Evolutionary conservation across 2,888 invertebrate species (phyloP), one percentile per base, ranked within the genome.

Genomic region (Tipula lateralis): DNA sequence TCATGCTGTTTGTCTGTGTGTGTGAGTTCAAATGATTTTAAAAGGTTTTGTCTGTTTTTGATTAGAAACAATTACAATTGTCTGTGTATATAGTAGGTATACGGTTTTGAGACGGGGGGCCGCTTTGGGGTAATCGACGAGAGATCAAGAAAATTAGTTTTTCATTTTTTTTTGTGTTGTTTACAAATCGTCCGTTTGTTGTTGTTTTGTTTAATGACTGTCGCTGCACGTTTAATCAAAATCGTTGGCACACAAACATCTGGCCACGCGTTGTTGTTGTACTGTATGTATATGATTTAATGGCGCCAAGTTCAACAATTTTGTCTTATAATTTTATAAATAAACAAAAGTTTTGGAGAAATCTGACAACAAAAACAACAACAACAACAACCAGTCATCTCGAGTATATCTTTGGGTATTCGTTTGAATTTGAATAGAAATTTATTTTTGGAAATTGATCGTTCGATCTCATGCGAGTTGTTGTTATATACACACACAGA

Each of bases 391-490:
- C 34, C 12, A 16, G 44, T 16, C 16, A 5, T 50, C 44, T 50
- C 44, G n/a, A n/a, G n/a, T n/a, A n/a, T 19, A 50, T n/a, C n/a
- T n/a, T n/a, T 36, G 32, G 32, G 6, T 39, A 50, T 50, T 50
- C 44, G n/a, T 50, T 50, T 50, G 44, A 50, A 50, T 66, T 24
- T 66, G 9, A 24, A 24, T 66, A 66, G 7, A 24, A 66, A 66
- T 66, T 66, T 66, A 66, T 66, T 66, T 66, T 66, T 66, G 66
- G 66, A 66, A 66, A 66, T 66, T 24, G 66, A 66, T 66, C 66
- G 24, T 66, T 24, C 24, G 66, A 66, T 66, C 24, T 4, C 44
- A 44, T 16, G 16, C 24, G 66, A 9, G 19, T 66, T 44, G 44
- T 44, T 44, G 36, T 36, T 36, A 12, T 36, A 16, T 50, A 16